A percentile compares a stretch with the other conserved stretches of the same genome.
These are phyloP conservation scores for Chrysina gloriosa DNA, from an alignment of 2,888 invertebrate species.

Conservation along the genomic window DNA sequence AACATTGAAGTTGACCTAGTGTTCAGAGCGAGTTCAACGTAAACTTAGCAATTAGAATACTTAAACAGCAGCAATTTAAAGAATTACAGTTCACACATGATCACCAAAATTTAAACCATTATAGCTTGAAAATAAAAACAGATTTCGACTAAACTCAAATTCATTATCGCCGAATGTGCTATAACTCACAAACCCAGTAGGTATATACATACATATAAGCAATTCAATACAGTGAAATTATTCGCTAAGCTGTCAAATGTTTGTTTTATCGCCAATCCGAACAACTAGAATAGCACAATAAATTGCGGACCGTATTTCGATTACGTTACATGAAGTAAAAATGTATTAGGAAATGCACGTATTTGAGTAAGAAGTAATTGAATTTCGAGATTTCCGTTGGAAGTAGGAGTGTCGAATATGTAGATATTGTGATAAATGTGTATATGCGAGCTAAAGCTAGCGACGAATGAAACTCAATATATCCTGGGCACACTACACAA, in stretches of 20 bases:
- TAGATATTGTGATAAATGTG: constrained; percentile 52
- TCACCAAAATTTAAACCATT: too few relatives aligned
- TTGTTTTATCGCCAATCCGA: neutral
- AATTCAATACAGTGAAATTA: too few relatives aligned
- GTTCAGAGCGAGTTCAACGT: too few relatives aligned
- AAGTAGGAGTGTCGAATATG: constrained; percentile 43
- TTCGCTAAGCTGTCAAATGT: neutral
- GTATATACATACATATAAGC: too few relatives aligned
- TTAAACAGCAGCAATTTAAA: too few relatives aligned
- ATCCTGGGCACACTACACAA: neutral
- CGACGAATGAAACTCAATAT: constrained; percentile 43
- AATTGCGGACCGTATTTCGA: neutral
- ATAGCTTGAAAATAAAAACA: too few relatives aligned
- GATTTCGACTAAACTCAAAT: too few relatives aligned
- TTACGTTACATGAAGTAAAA: constrained; percentile 10
- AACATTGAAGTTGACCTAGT: too few relatives aligned
- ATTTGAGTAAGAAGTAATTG: constrained; percentile 43
- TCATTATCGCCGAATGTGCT: too few relatives aligned
- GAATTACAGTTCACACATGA: too few relatives aligned
- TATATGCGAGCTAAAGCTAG: constrained; percentile 48
- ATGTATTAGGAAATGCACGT: constrained; percentile 15
- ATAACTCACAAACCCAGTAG: too few relatives aligned
- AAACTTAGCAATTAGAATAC: too few relatives aligned
- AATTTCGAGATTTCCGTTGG: constrained; percentile 46
- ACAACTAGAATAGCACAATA: neutral